Base-by-base conservation (phyloP, 2,113 vertebrate genomes). In the Pseudorhombus dupliciocellatus region DNA sequence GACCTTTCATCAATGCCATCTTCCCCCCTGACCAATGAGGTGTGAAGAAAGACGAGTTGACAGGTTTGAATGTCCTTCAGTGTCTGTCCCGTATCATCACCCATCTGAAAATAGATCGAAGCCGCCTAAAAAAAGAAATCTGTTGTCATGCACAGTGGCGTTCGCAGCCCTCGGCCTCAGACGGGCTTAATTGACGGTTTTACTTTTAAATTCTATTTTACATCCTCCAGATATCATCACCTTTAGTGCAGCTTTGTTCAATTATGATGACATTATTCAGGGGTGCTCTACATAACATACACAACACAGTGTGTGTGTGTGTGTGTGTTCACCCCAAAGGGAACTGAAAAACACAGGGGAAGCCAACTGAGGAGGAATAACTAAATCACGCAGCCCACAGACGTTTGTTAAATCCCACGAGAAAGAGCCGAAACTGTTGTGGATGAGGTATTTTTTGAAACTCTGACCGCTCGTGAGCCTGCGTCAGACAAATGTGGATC, bases 21-120 rank as follows among this genome's bases (percentile, higher is more conserved):
- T 71, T 79, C 69, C 52, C 42, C 77, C 58, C 55, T 63, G 66
- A 81, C 85, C 89, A 80, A 86, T 88, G 84, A 84, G 78, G 84
- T 78, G 85, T 84, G 80, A 85, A 75, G 69, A 75, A 74, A 79
- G 70, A 70, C 52, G 72, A 84, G 84, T 77, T 79, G 87, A 91
- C 85, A 88, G 77, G 70, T 86, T 79, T 80, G 80, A 85, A 84
- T 83, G 84, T 88, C 87, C 86, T 91, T 86, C 83, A 87, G 84
- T 85, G 59, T 80, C 73, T 77, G 81, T 74, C 84, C 85, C 80
- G 86, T 88, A 82, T 91, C 80, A 81, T 85, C 84, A 79, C 67
- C 76, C 81, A 68, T 88, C 83, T 89, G 26, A 79, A 85, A 89
- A 89, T 85, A 90, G 87, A 88, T 73, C 21, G 58, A 83, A 78